Percentiles rank a stretch among this genome's conserved stretches.
Conservation (phyloP, 1,140 invertebrate species). For the Drosophila albomicans region DNA sequence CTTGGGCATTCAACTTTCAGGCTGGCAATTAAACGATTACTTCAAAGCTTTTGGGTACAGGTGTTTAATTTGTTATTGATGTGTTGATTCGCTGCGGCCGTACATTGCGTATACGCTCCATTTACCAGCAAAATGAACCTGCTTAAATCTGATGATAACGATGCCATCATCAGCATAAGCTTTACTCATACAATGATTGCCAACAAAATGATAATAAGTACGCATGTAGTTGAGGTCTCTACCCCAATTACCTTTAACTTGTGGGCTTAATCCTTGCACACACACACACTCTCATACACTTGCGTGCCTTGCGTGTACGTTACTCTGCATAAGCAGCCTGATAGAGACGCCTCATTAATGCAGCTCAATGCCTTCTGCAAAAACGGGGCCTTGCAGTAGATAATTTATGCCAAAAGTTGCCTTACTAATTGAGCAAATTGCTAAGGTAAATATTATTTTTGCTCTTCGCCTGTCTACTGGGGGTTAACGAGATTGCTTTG, state of each 20-base stretch:
- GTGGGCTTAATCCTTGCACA: not conserved
- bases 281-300: not conserved
- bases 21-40: slow-evolving; percentile 64
- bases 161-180: slow-evolving; percentile 32
- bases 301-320: not conserved
- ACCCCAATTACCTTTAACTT: not conserved
- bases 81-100: slow-evolving; percentile 27
- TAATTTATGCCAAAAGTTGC: slow-evolving; percentile 23
- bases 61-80: slow-evolving; percentile 72
- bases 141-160: slow-evolving; percentile 48
- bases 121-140: slow-evolving; percentile 19
- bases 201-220: slow-evolving; percentile 6
- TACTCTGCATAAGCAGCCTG: slow-evolving; percentile 32
- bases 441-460: slow-evolving; percentile 45
- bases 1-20: slow-evolving; percentile 56
- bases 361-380: slow-evolving; percentile 22
- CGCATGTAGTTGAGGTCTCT: not conserved
- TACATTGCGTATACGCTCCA: not conserved
- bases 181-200: not conserved
- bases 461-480: not conserved
- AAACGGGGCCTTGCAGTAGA: not conserved
- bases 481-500: not conserved
- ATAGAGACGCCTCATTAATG: slow-evolving; percentile 36
- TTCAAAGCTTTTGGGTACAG: slow-evolving; percentile 38
- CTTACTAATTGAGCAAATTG: slow-evolving; percentile 47